Evolutionary conservation across 2,888 invertebrate species (phyloP).

Genomic region (Caenorhabditis sp.): DNA sequence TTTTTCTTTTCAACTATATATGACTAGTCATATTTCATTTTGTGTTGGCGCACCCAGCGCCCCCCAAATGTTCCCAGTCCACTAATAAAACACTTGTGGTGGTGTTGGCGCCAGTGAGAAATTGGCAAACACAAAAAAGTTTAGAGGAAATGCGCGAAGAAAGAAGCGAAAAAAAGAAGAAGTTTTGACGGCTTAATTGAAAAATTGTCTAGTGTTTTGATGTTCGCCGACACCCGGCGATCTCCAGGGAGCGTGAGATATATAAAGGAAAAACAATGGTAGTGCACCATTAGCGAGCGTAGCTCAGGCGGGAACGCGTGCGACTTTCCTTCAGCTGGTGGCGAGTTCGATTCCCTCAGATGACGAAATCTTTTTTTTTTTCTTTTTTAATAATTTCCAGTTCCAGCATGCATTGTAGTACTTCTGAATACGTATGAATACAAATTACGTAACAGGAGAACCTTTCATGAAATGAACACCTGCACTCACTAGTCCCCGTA

Average conservation of each 20-base stretch:
- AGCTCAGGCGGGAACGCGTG: no score
- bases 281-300: no score
- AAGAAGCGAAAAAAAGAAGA: no score
- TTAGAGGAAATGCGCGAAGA: background rate
- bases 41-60: background rate
- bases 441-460: no score
- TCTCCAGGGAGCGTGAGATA: background rate
- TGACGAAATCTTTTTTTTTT: no score
- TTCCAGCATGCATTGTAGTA: no score
- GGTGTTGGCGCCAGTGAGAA: background rate
- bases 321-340: no score
- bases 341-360: no score
- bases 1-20: no score
- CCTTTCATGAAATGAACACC: background rate
- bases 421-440: no score
- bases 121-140: background rate
- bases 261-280: background rate
- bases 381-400: no score
- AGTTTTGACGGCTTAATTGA: background rate
- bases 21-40: constrained; percentile 1
- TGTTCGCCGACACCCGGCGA: background rate
- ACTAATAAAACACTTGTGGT: background rate
- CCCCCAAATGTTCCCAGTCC: background rate
- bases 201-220: background rate
- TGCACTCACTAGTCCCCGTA: background rate